Evolutionary conservation across 2,113 vertebrate genomes (phyloP), one percentile per base, ranked within the genome.

Genomic region (Nyctibius bracteatus): DNA sequence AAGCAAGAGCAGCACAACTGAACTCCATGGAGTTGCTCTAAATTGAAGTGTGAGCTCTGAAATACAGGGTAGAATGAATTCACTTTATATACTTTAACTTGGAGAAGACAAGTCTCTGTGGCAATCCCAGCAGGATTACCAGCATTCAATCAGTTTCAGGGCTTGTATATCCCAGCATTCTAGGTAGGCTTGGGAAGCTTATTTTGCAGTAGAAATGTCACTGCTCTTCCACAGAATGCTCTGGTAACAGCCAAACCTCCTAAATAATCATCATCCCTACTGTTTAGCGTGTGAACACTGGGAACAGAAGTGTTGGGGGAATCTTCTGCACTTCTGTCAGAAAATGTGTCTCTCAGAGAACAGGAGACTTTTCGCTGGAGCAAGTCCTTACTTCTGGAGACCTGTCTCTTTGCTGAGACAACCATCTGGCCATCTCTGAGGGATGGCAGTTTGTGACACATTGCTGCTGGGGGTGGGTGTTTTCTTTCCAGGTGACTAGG

Each of bases 21-120:
- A 92, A 78, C 83, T 93, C 86, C 0, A 0, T 85, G 41, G 58
- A 88, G 73, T 72, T 93, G 52, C 72, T 81, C 68, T 84, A 81
- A 92, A 91, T 91, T 87, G 77, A 90, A 93, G 83, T 46, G 63
- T 93, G 88, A 94, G 57, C 77, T 96, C 88, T 84, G 88, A 94
- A 96, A 93, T 94, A 80, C 46, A 54, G 77, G 58, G 86, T 57
- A 87, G 89, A 92, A 89, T 88, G 87, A 94, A 92, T 95, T 87
- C 58, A 65, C 72, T 91, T 94, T 59, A 77, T 92, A 31, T 43
- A n/a, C 67, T 80, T 86, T 59, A 59, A 82, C 81, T 79, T 30
- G 41, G 73, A 84, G 81, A 81, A 92, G 68, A 49, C 63, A 74
- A 68, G 81, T 68, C 82, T 78, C 51, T 49, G 59, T 78, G 75